Base-by-base conservation (phyloP, 2,888 invertebrate species). In the Rhagonycha fulva region DNA sequence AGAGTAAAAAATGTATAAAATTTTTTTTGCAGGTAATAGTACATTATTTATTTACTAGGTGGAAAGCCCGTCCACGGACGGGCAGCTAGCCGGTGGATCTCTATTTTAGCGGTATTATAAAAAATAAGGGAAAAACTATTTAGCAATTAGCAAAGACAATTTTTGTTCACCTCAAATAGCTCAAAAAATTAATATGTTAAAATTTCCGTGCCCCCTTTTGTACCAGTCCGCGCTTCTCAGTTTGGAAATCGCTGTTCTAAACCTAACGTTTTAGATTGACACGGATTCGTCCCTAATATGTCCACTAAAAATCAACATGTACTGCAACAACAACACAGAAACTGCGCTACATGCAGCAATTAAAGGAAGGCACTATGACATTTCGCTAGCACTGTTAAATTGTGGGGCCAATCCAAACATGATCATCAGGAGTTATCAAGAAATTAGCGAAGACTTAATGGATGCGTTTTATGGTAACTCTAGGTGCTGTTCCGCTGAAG, bases 361-460 rank as follows among this genome's bases (percentile, higher is more conserved):
- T 3, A 92, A 94, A 74, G 93, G 93, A 32, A 92, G 92, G 14
- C 94, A 96, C 85, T 90, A 92, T 70, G 93, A 94, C 66, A 93
- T 96, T 70, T 93, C 93, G 1, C 88, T 91, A 12, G 87, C 92
- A 0, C 89, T 98, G 69, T 88, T 97, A 79, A 91, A 92, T 71
- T 91, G 94, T 71, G 96, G 96, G 0, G 96, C 98, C 0, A 93
- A 94, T 89, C 92, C 98, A 0, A 96, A 97, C 87, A 89, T 94
- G 74, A 89, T 92, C 4, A 92, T 93, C 7, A 91, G 91, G 83
- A 84, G 88, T n/a, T 86, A 87, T 62, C 86, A 87, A 70, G 89
- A 89, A 74, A 86, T 88, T 47, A 86, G 83, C 76, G 87, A 88
- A 80, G 87, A 81, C 60, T 68, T 79, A 68, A 71, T 74, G 63